phyloP scores from a whole-genome alignment of 2,797 vertebrate genomes.

The Sebastes itinus region DNA sequence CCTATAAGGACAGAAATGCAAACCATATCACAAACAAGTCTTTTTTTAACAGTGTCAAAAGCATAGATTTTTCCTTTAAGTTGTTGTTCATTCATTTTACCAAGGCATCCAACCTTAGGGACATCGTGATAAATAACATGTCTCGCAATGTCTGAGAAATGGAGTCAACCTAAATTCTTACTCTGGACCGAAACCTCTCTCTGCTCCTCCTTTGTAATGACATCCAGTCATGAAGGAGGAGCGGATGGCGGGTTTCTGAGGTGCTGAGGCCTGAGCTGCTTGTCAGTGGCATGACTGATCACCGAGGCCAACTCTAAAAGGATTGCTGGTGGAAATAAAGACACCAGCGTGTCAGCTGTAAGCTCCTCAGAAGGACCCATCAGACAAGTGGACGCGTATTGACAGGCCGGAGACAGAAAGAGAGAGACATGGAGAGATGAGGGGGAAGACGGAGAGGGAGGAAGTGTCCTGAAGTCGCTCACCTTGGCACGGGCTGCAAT shows the following conservation, averaged over 20 bases:
- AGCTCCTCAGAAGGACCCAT: slow-evolving; percentile 92
- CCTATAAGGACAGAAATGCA: background rate
- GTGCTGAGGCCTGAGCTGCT: slow-evolving; percentile 70
- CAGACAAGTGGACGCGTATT: slow-evolving; percentile 94
- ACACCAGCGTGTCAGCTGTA: slow-evolving; percentile 89
- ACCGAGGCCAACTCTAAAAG: slow-evolving; percentile 87
- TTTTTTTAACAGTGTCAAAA: background rate
- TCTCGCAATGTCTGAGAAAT: slow-evolving; percentile 49
- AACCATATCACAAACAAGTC: background rate
- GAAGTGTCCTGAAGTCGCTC: slow-evolving; percentile 90
- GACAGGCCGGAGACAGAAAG: slow-evolving; percentile 85
- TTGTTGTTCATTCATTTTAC: slow-evolving; percentile 20
- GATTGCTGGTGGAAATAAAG: slow-evolving; percentile 94
- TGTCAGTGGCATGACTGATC: slow-evolving; percentile 83
- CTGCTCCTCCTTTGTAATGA: slow-evolving; percentile 57
- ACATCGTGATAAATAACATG: slow-evolving; percentile 38
- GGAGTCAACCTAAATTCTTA: slow-evolving; percentile 56
- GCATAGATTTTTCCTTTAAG: background rate
- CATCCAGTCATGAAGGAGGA: slow-evolving; percentile 65
- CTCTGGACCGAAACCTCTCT: slow-evolving; percentile 24
- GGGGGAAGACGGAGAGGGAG: slow-evolving; percentile 72
- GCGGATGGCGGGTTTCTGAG: slow-evolving; percentile 62
- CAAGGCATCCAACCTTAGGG: slow-evolving; percentile 1
- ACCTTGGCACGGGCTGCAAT: slow-evolving; percentile 97
- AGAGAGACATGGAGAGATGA: slow-evolving; percentile 86